Evolutionary conservation across 2,113 vertebrate species (phyloP).

Genomic region (Synchiropus splendidus): DNA sequence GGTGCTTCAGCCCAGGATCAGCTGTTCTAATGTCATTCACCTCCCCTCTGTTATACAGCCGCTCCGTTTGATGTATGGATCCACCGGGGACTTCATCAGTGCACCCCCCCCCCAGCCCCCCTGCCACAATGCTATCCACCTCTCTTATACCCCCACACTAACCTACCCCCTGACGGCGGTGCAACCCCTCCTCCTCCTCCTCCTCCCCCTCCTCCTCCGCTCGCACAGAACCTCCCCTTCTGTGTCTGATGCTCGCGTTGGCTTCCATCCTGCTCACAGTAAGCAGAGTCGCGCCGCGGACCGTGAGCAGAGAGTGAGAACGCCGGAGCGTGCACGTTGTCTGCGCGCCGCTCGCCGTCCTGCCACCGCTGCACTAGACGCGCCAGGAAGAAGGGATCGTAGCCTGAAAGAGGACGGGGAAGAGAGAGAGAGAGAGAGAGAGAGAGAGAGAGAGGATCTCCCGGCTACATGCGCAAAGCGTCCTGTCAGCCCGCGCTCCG

Average conservation of each 20-base stretch:
- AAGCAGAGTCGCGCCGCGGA: conserved; percentile 56
- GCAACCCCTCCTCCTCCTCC: conserved; percentile 38
- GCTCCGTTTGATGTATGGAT: conserved; percentile 61
- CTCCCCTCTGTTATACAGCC: conserved; percentile 71
- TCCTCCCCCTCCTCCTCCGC: conserved; percentile 33
- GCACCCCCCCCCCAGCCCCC: conserved; percentile 4
- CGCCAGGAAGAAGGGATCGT: conserved; percentile 18
- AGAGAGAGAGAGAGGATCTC: conserved; percentile 51
- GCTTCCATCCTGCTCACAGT: conserved; percentile 79
- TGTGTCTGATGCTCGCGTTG: conserved; percentile 72
- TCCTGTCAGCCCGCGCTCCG: conserved; percentile 78
- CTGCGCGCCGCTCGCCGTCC: conserved; percentile 37
- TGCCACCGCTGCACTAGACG: conserved; percentile 38
- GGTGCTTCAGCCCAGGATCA: conserved; percentile 76
- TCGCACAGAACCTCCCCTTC: conserved; percentile 61
- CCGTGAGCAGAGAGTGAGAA: conserved; percentile 32
- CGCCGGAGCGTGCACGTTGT: conserved; percentile 52
- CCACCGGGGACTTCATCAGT: conserved; percentile 48
- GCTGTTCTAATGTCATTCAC: conserved; percentile 74
- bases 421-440: background rate
- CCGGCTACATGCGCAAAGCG: conserved; percentile 63
- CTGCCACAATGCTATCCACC: conserved; percentile 14
- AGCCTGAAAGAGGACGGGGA: conserved; percentile 16
- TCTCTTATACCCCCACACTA: conserved; percentile 39
- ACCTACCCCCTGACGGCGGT: conserved; percentile 40